phyloP scores from a whole-genome alignment of 1,140 invertebrate genomes.

The Panulirus ornatus region DNA sequence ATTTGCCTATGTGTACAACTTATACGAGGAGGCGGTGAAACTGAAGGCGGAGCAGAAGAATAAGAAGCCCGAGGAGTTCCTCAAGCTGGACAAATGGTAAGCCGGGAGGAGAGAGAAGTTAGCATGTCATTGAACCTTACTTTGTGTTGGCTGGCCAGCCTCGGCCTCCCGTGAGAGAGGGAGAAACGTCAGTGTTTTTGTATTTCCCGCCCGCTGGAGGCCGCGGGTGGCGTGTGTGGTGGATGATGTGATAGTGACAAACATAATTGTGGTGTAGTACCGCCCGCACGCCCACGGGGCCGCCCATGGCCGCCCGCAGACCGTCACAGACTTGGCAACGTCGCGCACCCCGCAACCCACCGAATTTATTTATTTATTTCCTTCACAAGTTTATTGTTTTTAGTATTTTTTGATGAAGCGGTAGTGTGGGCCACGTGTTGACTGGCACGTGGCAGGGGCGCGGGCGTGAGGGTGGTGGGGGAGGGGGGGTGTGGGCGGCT shows the following conservation, averaged over 20 bases:
- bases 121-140: slow-evolving; percentile 73
- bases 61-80: slow-evolving; percentile 78
- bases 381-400: neutral
- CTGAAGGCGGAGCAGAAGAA: slow-evolving; percentile 77
- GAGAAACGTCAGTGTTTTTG: slow-evolving; percentile 59
- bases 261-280: neutral
- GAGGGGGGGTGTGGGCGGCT: slow-evolving; percentile 13
- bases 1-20: slow-evolving; percentile 76
- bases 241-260: neutral
- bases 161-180: slow-evolving; percentile 1
- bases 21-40: slow-evolving; percentile 77
- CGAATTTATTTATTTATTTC: slow-evolving; percentile 13
- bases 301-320: slow-evolving; percentile 1
- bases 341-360: slow-evolving; percentile 5
- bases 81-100: slow-evolving; percentile 78
- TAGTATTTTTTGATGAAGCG: neutral
- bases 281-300: slow-evolving; percentile 17
- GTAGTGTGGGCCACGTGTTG: slow-evolving; percentile 35
- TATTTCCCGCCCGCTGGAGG: slow-evolving; percentile 56
- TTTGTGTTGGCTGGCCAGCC: slow-evolving; percentile 45
- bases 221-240: slow-evolving; percentile 12
- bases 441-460: slow-evolving; percentile 52
- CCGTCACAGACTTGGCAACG: slow-evolving; percentile 55
- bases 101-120: slow-evolving; percentile 63
- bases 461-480: slow-evolving; percentile 7